Base-by-base conservation (phyloP, 2,113 vertebrate genomes). In the Oncorhynchus nerka region DNA sequence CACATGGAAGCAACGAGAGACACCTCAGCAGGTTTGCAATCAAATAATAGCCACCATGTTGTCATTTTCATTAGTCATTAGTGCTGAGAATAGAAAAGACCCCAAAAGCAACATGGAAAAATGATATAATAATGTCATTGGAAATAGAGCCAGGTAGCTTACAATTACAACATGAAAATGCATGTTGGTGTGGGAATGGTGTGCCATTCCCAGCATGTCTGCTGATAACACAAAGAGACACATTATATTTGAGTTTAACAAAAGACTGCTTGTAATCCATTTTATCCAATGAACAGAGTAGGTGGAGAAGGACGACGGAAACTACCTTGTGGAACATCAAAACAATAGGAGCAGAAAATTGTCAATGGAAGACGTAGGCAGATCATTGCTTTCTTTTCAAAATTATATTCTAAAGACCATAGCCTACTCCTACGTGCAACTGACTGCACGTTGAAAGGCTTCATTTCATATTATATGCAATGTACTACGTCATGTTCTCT, bases 241-340 rank as follows among this genome's bases (percentile, higher is more conserved):
- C 51, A 49, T 32, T 64, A 65, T 61, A 24, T 68, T 19, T 4
- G 4, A 16, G 57, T 22, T 69, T 28, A 68, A 75, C 34, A 61
- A 67, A 75, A 68, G 26, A 26, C 39, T 32, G 26, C 75, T 61
- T 77, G 55, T 77, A 55, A 74, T 81, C 65, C 74, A 32, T 57
- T 22, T 59, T 20, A 34, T 51, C 70, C 68, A 79, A 76, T 70
- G 71, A 75, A 73, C 34, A 51, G 57, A 15, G 71, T 15, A 34
- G 78, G 66, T 57, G 75, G 51, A 59, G 32, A 19, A 30, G 49
- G 9, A 66, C 4, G 24, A 22, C 9, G n/a, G 48, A 45, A 39
- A 28, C 19, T 30, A 49, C 24, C 57, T 39, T 48, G 59, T 30
- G 39, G n/a, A 71, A 45, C 69, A 71, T 71, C 24, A 55, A 49